Percentiles rank a stretch among this genome's conserved stretches.
These are phyloP conservation scores for Oplegnathus fasciatus DNA, from an alignment of 2,113 vertebrate genomes.

Conservation along the genomic window DNA sequence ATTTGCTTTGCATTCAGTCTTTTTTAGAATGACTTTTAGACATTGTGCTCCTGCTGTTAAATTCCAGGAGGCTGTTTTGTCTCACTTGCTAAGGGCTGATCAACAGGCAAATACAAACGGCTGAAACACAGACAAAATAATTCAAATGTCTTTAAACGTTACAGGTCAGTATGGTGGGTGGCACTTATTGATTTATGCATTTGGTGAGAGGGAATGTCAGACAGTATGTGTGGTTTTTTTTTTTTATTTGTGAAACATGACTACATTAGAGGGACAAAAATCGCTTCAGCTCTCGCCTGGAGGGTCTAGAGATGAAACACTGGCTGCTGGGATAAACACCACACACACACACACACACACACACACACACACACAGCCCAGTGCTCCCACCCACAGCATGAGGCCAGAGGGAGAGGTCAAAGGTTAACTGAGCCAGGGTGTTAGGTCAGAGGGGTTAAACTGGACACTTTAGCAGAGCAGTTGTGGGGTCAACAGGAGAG, in stretches of 20 bases:
- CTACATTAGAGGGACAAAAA: slow-evolving; percentile 11
- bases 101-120: not conserved
- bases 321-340: not conserved
- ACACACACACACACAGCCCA: slow-evolving; percentile 28
- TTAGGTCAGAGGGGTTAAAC: slow-evolving; percentile 76
- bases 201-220: not conserved
- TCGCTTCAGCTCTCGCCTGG: not conserved
- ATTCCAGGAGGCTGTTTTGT: slow-evolving; percentile 1
- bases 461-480: slow-evolving; percentile 74
- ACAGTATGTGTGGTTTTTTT: not conserved
- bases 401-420: slow-evolving; percentile 64
- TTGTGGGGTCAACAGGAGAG: slow-evolving; percentile 40
- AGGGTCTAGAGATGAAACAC: slow-evolving; percentile 19
- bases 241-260: slow-evolving; percentile 27
- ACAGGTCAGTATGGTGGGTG: slow-evolving; percentile 5
- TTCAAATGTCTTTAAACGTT: not conserved
- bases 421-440: slow-evolving; percentile 76
- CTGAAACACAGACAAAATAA: not conserved
- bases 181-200: slow-evolving; percentile 26
- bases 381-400: slow-evolving; percentile 47
- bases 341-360: slow-evolving; percentile 12
- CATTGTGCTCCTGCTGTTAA: not conserved
- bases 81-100: not conserved
- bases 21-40: not conserved
- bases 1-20: not conserved